Percentiles rank a stretch among this genome's conserved stretches.
Evolutionary conservation across 2,888 invertebrate genomes (phyloP).

Genomic region (Mactromeris polynyma): DNA sequence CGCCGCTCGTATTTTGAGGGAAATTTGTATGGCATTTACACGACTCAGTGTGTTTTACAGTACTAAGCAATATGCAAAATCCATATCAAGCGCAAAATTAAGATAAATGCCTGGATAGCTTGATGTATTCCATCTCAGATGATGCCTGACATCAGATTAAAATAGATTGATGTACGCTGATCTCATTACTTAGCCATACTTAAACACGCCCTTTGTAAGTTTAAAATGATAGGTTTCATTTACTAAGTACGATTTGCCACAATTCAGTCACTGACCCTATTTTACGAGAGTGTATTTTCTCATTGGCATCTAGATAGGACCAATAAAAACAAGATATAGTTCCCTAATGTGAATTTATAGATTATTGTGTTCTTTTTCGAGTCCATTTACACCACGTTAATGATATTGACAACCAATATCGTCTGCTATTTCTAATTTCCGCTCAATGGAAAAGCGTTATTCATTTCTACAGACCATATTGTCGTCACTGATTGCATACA

Average conservation of each 20-base stretch:
- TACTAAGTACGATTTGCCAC: not conserved
- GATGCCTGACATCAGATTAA: too few relatives aligned
- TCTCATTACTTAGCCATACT: too few relatives aligned
- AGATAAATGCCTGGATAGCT: too few relatives aligned
- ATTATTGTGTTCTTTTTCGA: not conserved
- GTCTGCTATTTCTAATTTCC: conserved; percentile 6
- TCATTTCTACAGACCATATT: conserved; percentile 3
- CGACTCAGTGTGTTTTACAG: too few relatives aligned
- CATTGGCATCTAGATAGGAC: not conserved
- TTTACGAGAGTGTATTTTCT: not conserved
- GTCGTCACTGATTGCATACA: not conserved
- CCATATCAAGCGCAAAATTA: too few relatives aligned
- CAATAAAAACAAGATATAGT: not conserved
- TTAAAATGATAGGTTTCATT: not conserved
- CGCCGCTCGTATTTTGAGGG: not conserved
- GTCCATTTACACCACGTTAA: conserved; percentile 12
- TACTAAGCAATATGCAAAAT: too few relatives aligned
- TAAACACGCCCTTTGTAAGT: not conserved
- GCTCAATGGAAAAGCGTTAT: not conserved
- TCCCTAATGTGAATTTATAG: not conserved
- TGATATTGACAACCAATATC: not conserved
- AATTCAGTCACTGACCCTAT: not conserved
- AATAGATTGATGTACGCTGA: too few relatives aligned
- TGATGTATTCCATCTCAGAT: too few relatives aligned
- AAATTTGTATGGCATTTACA: not conserved